These are phyloP conservation scores for Microcebus jonahi DNA, from an alignment of 2,113 vertebrate genomes.

Conservation along the genomic window DNA sequence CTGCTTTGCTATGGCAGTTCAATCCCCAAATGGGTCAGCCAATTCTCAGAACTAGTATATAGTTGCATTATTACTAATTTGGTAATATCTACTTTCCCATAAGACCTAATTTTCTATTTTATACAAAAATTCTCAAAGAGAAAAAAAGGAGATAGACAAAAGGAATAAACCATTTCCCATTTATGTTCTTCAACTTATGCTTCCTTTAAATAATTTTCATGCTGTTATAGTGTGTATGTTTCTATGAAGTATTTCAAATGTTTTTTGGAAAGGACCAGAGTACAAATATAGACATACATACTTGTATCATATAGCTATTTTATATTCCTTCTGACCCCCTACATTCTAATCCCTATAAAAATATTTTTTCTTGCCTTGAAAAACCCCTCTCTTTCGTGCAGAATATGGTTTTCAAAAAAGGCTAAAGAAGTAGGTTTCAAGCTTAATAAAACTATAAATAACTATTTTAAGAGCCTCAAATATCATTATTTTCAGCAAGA, in stretches of 20 bases:
- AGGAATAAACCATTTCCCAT: background rate
- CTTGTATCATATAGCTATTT: background rate
- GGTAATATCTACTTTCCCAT: background rate
- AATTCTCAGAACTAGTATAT: background rate
- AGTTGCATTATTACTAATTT: background rate
- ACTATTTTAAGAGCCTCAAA: background rate
- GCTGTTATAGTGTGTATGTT: background rate
- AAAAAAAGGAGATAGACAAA: background rate
- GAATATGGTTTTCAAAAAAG: background rate
- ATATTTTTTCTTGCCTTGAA: background rate
- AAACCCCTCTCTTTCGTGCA: background rate
- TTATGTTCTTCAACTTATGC: background rate
- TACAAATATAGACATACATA: background rate
- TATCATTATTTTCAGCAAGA: background rate
- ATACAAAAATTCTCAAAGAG: background rate
- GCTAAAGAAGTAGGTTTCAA: background rate
- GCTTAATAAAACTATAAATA: conserved; percentile 8
- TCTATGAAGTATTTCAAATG: background rate
- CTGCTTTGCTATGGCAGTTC: background rate
- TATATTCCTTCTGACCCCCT: background rate
- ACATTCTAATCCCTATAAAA: background rate
- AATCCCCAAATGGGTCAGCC: background rate
- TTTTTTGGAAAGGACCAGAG: background rate
- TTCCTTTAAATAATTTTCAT: background rate
- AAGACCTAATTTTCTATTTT: background rate